A percentile compares a stretch with the other conserved stretches of the same genome.
Conservation (phyloP, 2,113 vertebrate genomes). For the Siphamia tubifer region DNA sequence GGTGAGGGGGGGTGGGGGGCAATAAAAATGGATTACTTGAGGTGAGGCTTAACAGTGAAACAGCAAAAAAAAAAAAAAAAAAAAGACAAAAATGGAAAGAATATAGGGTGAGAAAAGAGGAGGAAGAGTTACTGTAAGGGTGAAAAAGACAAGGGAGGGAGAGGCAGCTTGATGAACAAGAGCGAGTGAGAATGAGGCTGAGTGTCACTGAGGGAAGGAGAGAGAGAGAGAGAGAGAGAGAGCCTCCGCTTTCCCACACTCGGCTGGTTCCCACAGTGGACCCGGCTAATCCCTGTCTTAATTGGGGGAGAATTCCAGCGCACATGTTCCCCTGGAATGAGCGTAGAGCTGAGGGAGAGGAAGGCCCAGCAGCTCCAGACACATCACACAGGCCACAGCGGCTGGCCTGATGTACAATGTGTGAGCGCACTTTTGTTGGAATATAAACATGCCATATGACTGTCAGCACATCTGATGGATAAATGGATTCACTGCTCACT, state of each 20-base stretch:
- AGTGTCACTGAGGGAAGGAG: slow-evolving; percentile 59
- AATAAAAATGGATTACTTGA: not conserved
- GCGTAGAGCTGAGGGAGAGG: slow-evolving; percentile 48
- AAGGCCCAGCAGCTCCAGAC: slow-evolving; percentile 42
- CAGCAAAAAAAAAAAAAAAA: not conserved
- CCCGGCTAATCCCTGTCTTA: slow-evolving; percentile 83
- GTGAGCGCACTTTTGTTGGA: slow-evolving; percentile 59
- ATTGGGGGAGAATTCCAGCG: slow-evolving; percentile 83
- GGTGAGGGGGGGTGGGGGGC: not conserved
- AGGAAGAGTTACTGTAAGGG: slow-evolving; percentile 57
- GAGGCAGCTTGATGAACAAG: slow-evolving; percentile 45
- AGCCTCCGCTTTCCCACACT: slow-evolving; percentile 80
- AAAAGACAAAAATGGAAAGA: not conserved
- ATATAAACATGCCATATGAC: slow-evolving; percentile 50
- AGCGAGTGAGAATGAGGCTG: slow-evolving; percentile 74
- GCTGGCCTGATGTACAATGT: slow-evolving; percentile 55
- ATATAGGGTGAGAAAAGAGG: slow-evolving; percentile 50
- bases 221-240: slow-evolving; percentile 59
- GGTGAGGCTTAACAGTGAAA: not conserved
- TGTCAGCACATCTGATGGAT: slow-evolving; percentile 59
- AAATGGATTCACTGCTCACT: slow-evolving; percentile 20
- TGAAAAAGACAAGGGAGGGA: slow-evolving; percentile 60
- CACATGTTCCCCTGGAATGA: slow-evolving; percentile 75
- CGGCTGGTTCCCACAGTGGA: slow-evolving; percentile 78
- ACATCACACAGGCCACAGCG: slow-evolving; percentile 54